These are phyloP conservation scores for Columbina picui DNA, from an alignment of 2,113 vertebrate genomes.

Conservation along the genomic window DNA sequence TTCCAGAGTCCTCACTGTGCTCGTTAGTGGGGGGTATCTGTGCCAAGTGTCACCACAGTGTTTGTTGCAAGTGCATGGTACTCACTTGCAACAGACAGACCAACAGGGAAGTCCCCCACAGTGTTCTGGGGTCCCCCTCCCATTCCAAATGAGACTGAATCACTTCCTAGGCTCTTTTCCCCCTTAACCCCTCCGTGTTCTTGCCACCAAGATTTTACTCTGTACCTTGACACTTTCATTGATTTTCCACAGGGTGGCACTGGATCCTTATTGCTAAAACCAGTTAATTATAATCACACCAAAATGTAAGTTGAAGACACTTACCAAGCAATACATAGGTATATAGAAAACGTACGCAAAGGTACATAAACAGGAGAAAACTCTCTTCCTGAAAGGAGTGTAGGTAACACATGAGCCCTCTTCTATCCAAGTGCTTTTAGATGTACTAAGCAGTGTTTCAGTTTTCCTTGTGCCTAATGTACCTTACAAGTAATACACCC, in stretches of 20 bases:
- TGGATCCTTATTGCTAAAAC: background rate
- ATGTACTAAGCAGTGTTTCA: background rate
- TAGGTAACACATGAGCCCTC: background rate
- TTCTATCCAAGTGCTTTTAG: background rate
- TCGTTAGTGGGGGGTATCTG: background rate
- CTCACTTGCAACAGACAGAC: background rate
- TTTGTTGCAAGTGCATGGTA: background rate
- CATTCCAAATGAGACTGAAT: background rate
- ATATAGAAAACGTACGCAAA: background rate
- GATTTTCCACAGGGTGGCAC: constrained; percentile 62
- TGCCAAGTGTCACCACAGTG: accelerated
- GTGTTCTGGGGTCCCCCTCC: background rate
- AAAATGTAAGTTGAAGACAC: background rate
- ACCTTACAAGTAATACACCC: background rate
- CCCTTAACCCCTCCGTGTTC: no score
- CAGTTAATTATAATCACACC: background rate
- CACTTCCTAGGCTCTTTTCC: background rate
- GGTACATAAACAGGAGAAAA: background rate
- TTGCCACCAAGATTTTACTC: background rate
- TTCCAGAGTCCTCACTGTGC: background rate
- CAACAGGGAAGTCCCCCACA: accelerated
- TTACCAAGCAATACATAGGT: background rate
- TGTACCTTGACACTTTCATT: background rate
- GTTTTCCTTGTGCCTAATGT: background rate
- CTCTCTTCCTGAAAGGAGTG: background rate